These are phyloP conservation scores for Edolisoma coerulescens DNA, from an alignment of 2,113 vertebrate genomes.

Conservation along the genomic window DNA sequence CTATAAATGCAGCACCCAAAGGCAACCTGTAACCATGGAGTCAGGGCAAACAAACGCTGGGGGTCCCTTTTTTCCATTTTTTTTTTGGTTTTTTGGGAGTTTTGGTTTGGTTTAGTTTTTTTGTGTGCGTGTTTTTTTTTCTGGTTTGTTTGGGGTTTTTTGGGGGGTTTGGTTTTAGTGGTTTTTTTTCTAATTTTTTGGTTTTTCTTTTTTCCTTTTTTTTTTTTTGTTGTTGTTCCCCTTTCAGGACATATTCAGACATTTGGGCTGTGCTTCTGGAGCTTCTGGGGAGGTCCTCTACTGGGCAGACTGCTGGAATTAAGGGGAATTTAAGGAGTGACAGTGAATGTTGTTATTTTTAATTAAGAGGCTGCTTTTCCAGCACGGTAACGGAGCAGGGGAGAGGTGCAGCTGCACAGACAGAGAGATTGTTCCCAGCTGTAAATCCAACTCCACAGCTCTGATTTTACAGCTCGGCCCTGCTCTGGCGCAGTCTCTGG, in stretches of 20 bases:
- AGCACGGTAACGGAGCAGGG: neutral
- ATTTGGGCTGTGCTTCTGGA: neutral
- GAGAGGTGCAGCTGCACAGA: neutral
- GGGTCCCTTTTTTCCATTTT: neutral
- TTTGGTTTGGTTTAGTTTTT: too few relatives aligned
- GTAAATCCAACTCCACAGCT: neutral
- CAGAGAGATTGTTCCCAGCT: neutral
- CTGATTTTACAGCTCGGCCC: neutral
- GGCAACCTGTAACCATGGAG: fast-evolving
- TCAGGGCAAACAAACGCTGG: too few relatives aligned
- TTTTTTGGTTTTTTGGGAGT: too few relatives aligned
- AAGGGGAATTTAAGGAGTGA: neutral
- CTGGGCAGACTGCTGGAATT: neutral
- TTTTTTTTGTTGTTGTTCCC: too few relatives aligned
- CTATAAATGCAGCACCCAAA: neutral
- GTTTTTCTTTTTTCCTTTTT: too few relatives aligned
- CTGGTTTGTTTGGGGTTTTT: too few relatives aligned
- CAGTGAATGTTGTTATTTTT: neutral
- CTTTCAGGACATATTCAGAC: neutral
- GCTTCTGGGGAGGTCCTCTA: neutral
- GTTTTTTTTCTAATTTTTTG: neutral
- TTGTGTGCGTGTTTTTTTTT: too few relatives aligned
- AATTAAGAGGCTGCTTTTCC: neutral
- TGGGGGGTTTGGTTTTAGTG: neutral
- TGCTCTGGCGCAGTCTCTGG: fast-evolving